Conservation (phyloP, 2,113 vertebrate genomes). For the Ochotona princeps region DNA sequence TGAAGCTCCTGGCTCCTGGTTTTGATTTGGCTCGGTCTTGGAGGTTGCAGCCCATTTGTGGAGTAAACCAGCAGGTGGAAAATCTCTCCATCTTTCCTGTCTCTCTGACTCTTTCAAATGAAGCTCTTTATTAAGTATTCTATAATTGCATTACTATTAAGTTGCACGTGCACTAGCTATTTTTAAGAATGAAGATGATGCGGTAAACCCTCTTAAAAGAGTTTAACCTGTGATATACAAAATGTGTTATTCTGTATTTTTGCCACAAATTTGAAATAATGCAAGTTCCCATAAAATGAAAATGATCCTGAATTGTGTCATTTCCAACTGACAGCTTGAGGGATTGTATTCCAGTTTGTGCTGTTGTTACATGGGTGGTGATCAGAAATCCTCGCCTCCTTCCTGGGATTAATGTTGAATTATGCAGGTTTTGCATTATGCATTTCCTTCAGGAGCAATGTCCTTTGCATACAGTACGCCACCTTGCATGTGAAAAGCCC, state of each 20-base stretch:
- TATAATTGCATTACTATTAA: slow-evolving; percentile 4
- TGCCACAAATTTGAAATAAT: slow-evolving; percentile 29
- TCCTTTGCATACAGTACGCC: not conserved
- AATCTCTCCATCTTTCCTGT: no score
- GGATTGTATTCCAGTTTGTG: not conserved
- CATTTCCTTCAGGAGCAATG: slow-evolving; percentile 25
- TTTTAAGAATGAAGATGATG: not conserved
- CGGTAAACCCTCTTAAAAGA: not conserved
- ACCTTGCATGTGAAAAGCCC: slow-evolving; percentile 14
- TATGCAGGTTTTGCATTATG: not conserved
- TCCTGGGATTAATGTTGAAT: slow-evolving; percentile 33
- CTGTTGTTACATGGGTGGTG: not conserved
- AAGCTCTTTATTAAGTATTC: slow-evolving; percentile 35
- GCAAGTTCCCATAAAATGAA: slow-evolving; percentile 3
- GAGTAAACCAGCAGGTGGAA: no score
- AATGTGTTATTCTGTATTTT: slow-evolving; percentile 34
- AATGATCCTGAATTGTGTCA: slow-evolving; percentile 20
- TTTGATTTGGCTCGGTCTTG: no score
- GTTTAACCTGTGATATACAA: slow-evolving; percentile 38
- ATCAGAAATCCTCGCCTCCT: slow-evolving; percentile 24
- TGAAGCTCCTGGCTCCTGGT: no score
- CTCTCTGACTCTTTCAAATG: no score
- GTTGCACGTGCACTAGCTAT: not conserved
- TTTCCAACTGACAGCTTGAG: slow-evolving; percentile 17
- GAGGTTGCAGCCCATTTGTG: no score